Conservation (phyloP, 2,797 vertebrate species). For the Threskiornis aethiopicus region DNA sequence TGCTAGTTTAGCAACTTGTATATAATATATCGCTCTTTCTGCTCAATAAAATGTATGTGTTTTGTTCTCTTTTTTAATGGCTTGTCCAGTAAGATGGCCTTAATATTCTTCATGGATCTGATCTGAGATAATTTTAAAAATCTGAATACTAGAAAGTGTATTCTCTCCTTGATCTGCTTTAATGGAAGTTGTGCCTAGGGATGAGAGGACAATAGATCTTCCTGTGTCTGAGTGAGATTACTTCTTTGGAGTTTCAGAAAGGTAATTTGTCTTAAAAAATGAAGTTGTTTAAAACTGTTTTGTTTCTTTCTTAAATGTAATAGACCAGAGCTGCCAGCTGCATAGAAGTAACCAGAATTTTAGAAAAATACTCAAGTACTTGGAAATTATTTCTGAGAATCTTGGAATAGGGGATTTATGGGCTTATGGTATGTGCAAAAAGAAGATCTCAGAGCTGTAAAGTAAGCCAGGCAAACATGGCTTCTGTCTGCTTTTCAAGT, state of each 20-base stretch:
- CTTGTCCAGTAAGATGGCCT: not conserved
- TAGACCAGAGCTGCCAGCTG: not conserved
- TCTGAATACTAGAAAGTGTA: not conserved
- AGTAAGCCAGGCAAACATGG: not conserved
- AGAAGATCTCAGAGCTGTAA: conserved; percentile 6
- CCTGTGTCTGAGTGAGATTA: not conserved
- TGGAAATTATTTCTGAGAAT: not conserved
- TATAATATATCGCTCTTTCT: not conserved
- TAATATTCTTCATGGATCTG: not conserved
- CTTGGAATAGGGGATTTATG: not conserved
- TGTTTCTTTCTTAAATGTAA: conserved; percentile 25
- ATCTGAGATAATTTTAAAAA: not conserved
- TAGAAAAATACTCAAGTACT: not conserved
- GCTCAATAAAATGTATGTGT: not conserved
- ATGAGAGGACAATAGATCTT: conserved; percentile 47
- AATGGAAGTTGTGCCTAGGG: not conserved
- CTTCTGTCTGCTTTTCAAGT: conserved; percentile 31
- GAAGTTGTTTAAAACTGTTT: conserved; percentile 11
- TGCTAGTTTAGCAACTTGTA: not conserved
- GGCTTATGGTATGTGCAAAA: not conserved
- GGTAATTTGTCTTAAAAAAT: conserved; percentile 35
- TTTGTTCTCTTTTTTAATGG: not conserved
- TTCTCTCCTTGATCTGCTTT: conserved; percentile 3
- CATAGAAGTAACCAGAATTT: not conserved
- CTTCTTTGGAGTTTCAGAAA: conserved; percentile 21